Conservation (phyloP, 2,113 vertebrate genomes). For the Ciconia boyciana region DNA sequence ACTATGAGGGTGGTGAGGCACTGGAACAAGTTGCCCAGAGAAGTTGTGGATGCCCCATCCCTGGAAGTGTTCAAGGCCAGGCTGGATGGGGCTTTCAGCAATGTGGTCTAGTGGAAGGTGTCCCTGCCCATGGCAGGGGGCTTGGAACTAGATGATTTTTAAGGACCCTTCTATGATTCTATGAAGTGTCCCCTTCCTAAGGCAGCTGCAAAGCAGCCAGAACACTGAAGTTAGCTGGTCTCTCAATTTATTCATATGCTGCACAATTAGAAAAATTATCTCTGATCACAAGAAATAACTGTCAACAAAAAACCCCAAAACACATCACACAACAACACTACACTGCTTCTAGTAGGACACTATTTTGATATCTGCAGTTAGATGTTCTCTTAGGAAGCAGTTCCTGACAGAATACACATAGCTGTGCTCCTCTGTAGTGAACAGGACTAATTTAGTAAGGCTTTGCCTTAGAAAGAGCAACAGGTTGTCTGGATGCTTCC, state of each 20-base stretch:
- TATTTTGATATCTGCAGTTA: background rate
- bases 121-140: too few species aligned
- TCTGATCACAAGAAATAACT: background rate
- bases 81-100: too few species aligned
- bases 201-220: background rate
- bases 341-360: background rate
- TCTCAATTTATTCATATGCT: background rate
- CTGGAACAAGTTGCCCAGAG: too few species aligned
- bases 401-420: background rate
- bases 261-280: background rate
- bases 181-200: background rate
- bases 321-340: background rate
- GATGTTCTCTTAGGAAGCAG: background rate
- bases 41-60: too few species aligned
- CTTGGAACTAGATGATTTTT: too few species aligned
- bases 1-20: too few species aligned
- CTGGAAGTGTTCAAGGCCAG: too few species aligned
- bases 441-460: background rate
- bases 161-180: too few species aligned
- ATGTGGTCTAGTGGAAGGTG: too few species aligned
- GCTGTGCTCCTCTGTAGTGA: background rate
- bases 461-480: background rate
- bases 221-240: background rate
- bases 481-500: background rate
- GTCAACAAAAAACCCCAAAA: background rate